These are phyloP conservation scores for Tipula confusa DNA, from an alignment of 2,888 invertebrate species.

Conservation along the genomic window DNA sequence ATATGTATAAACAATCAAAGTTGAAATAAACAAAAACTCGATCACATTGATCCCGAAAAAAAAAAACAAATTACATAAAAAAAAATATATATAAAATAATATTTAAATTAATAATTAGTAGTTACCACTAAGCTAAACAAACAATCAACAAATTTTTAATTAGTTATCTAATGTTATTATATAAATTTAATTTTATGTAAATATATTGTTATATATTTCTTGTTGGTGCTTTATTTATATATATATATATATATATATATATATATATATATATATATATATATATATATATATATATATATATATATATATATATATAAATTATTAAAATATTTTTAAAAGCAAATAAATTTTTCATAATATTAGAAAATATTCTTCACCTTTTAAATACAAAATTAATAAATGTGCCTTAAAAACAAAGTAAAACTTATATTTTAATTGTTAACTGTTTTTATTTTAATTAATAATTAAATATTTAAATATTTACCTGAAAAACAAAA, in stretches of 20 bases:
- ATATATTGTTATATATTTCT: slow-evolving; percentile 3
- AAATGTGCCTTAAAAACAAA: neutral
- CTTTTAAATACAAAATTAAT: neutral
- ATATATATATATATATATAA: neutral
- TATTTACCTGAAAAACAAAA: neutral
- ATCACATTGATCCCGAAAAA: neutral
- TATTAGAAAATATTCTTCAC: no score
- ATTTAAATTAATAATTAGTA: neutral
- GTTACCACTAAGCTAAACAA: neutral
- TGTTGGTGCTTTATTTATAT: neutral
- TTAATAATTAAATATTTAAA: neutral
- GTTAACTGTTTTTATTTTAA: neutral
- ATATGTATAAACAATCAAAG: neutral
- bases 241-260: neutral
- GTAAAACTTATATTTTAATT: neutral
- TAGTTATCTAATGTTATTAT: neutral
- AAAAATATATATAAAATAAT: no score
- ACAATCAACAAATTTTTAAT: neutral
- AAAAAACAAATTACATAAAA: neutral
- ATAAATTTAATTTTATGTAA: neutral
- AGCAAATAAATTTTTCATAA: neutral
- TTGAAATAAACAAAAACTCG: neutral
- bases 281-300: neutral
- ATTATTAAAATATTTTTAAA: neutral
- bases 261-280: neutral